Evolutionary conservation across 2,888 invertebrate species (phyloP), one percentile per base, ranked within the genome.

Genomic region (Pyrrhosoma nymphula): DNA sequence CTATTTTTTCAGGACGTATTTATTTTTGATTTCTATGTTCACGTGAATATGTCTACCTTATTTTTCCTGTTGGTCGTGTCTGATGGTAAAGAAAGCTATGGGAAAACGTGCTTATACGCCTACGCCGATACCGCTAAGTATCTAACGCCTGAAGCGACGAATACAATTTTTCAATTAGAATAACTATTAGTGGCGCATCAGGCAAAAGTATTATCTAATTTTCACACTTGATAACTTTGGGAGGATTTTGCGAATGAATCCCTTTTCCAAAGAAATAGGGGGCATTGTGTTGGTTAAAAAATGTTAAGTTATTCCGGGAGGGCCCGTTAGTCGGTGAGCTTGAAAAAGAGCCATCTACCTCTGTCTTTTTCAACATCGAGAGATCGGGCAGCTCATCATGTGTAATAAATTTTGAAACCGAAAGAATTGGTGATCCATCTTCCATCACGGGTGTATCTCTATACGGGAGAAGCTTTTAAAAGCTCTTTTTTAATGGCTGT

Each of bases 271-370:
- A 35, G 82, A 18, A 82, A 18, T 69, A 69, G 35, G 10, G 26
- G 35, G 30, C 14, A 69, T 69, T 69, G 69, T 69, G 26, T 4
- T 1, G n/a, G 82, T 35, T 35, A 16, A 82, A 82, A 82, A 82
- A 82, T 35, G 30, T 35, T 14, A 82, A 82, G 14, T 18, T 82
- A 82, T 82, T 35, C 82, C 35, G 82, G 16, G 47, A 47, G 10
- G 82, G 14, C 16, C 82, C 82, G 82, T 82, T 82, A 82, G 82
- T 35, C 16, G 82, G 35, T 26, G 16, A 26, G 30, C 14, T 82
- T 82, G 82, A 82, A 82, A 60, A 82, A 82, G 69, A 69, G 82
- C 26, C 82, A 82, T 82, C 82, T 35, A 82, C 82, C 82, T 82
- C 30, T 3, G 82, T 35, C 82, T 35, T 35, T 30, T 82, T 82